Percentiles rank a stretch among this genome's conserved stretches.
Evolutionary conservation across 1,140 invertebrate genomes (phyloP).

Genomic region (Eciton burchellii): DNA sequence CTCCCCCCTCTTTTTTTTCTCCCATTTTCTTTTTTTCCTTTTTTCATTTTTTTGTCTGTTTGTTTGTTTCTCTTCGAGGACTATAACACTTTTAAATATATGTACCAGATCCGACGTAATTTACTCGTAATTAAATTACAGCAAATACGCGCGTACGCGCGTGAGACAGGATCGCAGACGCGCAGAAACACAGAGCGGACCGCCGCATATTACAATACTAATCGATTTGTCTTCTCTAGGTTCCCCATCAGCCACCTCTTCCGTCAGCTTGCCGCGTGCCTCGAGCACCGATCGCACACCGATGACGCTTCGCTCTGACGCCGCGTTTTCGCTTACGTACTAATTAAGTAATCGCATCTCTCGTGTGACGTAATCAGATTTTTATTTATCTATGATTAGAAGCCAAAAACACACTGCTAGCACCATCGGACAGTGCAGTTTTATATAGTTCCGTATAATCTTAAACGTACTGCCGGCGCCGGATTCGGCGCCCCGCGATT

Average conservation of each 20-base stretch:
- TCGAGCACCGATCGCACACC: constrained; percentile 70
- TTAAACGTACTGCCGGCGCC: constrained; percentile 62
- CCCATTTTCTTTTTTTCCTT: not conserved
- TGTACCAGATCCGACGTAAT: constrained; percentile 61
- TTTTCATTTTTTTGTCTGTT: too few relatives aligned
- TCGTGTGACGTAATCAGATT: constrained; percentile 41
- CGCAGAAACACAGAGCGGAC: constrained; percentile 65
- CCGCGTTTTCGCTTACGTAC: constrained; percentile 67
- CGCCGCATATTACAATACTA: constrained; percentile 70
- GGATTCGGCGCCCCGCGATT: constrained; percentile 58
- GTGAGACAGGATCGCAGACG: constrained; percentile 70
- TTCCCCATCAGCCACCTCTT: constrained; percentile 56
- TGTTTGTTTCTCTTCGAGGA: constrained; percentile 52
- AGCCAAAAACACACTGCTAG: constrained; percentile 69
- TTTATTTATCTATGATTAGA: constrained; percentile 67
- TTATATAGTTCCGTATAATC: constrained; percentile 59
- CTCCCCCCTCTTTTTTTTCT: too few relatives aligned
- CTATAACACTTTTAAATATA: constrained; percentile 67
- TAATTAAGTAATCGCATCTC: constrained; percentile 73
- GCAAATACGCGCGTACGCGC: constrained; percentile 65
- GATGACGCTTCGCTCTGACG: constrained; percentile 52
- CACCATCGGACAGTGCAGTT: constrained; percentile 63
- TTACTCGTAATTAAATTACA: constrained; percentile 76
- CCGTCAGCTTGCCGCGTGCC: constrained; percentile 62
- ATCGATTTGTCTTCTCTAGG: constrained; percentile 73